These are phyloP conservation scores for Dusona sp. DNA, from an alignment of 2,888 invertebrate species.

Conservation along the genomic window DNA sequence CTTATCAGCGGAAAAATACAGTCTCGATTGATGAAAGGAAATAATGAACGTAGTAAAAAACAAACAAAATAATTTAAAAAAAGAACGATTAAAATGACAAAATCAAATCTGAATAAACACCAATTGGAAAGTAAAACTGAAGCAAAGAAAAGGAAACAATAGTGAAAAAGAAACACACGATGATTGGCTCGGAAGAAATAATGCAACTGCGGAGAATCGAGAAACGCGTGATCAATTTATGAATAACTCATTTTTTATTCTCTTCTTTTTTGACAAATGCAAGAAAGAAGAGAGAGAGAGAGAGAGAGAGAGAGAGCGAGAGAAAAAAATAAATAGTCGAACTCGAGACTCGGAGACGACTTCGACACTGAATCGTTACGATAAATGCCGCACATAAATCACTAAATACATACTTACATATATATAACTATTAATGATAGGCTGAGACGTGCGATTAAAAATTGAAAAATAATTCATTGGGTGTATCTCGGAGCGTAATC, in stretches of 20 bases:
- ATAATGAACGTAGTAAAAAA: not conserved
- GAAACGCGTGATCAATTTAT: conserved; percentile 8
- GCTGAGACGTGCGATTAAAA: conserved; percentile 25
- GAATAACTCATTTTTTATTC: conserved; percentile 8
- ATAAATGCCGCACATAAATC: conserved; percentile 23
- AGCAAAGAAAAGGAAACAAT: not conserved
- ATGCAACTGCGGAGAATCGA: conserved; percentile 15
- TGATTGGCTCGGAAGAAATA: not conserved
- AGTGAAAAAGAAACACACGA: not conserved
- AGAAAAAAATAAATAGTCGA: not conserved
- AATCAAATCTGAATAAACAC: not conserved
- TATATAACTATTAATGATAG: not conserved
- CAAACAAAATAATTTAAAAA: not conserved
- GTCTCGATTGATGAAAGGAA: not conserved
- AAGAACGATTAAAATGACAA: not conserved
- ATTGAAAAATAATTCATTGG: conserved; percentile 31
- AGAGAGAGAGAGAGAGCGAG: not conserved
- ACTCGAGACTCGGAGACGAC: conserved; percentile 3
- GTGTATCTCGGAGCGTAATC: conserved; percentile 4
- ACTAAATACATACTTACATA: conserved; percentile 12
- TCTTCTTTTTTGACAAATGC: not conserved
- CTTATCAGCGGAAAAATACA: not conserved
- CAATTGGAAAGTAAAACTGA: not conserved
- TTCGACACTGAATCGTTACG: conserved; percentile 22
- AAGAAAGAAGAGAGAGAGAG: not conserved